Percentiles rank a stretch among this genome's conserved stretches.
phyloP scores from a whole-genome alignment of 1,140 invertebrate species.

The Drosophila saltans region DNA sequence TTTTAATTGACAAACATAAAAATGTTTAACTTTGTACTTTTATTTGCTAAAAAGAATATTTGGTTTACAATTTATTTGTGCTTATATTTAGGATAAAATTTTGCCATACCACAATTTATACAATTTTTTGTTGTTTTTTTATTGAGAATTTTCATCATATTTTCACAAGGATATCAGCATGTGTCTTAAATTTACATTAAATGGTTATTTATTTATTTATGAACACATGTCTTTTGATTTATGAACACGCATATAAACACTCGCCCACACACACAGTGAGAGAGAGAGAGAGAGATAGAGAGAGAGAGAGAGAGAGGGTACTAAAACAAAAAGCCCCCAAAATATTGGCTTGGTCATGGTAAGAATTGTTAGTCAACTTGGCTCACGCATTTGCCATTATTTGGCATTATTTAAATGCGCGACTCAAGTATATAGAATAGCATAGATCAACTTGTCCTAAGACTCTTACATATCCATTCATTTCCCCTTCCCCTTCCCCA shows the following conservation, averaged over 20 bases:
- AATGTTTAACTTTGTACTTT: too few species aligned
- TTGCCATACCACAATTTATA: not conserved
- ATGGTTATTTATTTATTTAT: conserved; percentile 49
- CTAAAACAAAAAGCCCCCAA: not conserved
- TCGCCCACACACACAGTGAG: not conserved
- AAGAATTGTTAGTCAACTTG: conserved; percentile 12
- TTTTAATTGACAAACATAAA: too few species aligned
- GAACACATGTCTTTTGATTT: conserved; percentile 49
- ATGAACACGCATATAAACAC: conserved; percentile 20
- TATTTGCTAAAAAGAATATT: too few species aligned
- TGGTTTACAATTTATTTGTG: too few species aligned
- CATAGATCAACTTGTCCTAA: conserved; percentile 60
- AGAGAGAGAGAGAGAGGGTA: too few species aligned
- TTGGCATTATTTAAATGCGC: conserved; percentile 12
- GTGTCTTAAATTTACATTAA: conserved; percentile 38
- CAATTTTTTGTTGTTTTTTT: not conserved
- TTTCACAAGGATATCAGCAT: conserved; percentile 30
- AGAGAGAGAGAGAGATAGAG: not conserved
- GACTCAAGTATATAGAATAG: conserved; percentile 10
- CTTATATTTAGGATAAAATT: too few species aligned
- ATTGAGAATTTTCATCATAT: not conserved
- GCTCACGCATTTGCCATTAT: conserved; percentile 22
- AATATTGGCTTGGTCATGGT: conserved; percentile 7
- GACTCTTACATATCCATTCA: conserved; percentile 18
- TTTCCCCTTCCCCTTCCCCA: not conserved